A percentile compares a stretch with the other conserved stretches of the same genome.
phyloP scores from a whole-genome alignment of 1,140 invertebrate genomes.

The Lineus longissimus region DNA sequence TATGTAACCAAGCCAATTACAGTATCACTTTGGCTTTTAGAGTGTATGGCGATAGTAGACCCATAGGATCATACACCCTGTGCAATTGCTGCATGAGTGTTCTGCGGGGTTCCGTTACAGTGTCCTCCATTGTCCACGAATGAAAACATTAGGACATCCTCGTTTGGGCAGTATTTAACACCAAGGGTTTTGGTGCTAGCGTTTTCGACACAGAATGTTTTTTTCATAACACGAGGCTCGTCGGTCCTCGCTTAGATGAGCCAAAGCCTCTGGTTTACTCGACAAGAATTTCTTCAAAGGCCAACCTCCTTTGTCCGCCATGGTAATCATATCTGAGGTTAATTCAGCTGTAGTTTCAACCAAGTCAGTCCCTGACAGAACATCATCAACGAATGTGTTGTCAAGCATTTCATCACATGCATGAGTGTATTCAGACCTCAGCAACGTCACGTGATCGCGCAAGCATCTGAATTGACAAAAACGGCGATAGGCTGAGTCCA shows the following conservation, averaged over 20 bases:
- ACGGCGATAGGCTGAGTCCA: background rate
- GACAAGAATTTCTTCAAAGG: background rate
- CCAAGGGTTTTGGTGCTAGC: background rate
- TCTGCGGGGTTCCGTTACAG: background rate
- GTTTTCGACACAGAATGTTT: background rate
- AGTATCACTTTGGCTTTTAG: background rate
- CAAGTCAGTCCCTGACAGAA: background rate
- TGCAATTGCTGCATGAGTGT: background rate
- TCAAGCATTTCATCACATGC: background rate
- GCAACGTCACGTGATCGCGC: background rate
- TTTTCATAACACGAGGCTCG: background rate
- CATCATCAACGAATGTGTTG: constrained; percentile 3
- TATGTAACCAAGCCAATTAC: background rate
- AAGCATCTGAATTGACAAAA: background rate
- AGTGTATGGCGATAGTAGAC: background rate
- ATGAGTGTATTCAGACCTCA: background rate
- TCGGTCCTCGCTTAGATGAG: background rate
- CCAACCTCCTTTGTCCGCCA: background rate
- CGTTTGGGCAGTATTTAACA: background rate
- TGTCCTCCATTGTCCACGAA: background rate
- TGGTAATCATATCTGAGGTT: background rate
- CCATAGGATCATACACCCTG: background rate
- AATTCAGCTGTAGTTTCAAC: background rate
- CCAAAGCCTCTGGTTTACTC: background rate
- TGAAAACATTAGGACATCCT: background rate